A percentile compares a stretch with the other conserved stretches of the same genome.
These are phyloP conservation scores for Acrocephalus kingi DNA, from an alignment of 2,113 vertebrate species.

Conservation along the genomic window DNA sequence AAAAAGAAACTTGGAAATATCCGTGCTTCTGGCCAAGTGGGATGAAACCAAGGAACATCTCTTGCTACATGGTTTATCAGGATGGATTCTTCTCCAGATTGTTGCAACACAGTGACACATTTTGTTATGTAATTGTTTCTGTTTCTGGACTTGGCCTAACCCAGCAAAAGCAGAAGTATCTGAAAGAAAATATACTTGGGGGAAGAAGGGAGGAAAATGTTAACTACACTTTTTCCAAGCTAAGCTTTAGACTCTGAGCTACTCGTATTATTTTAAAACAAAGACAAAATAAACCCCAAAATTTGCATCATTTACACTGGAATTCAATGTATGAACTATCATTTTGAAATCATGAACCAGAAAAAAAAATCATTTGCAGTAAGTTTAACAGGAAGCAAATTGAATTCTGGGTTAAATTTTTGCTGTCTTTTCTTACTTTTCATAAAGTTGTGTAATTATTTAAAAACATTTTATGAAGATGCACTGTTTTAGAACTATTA, in stretches of 20 bases:
- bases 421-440: background rate
- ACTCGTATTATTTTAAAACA: background rate
- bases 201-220: background rate
- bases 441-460: background rate
- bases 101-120: background rate
- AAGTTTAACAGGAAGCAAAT: background rate
- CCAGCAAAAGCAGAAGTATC: constrained; percentile 32
- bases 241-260: background rate
- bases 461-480: background rate
- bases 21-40: background rate
- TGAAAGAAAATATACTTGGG: background rate
- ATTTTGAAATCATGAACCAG: background rate
- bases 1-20: background rate
- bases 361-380: background rate
- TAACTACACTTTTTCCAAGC: background rate
- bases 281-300: background rate
- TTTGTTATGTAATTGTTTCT: constrained; percentile 18
- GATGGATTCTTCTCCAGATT: background rate
- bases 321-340: background rate
- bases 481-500: background rate
- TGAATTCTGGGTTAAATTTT: background rate
- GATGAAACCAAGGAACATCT: background rate
- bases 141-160: background rate
- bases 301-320: background rate
- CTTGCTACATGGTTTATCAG: background rate